A percentile compares a stretch with the other conserved stretches of the same genome.
phyloP scores from a whole-genome alignment of 2,888 invertebrate species.

The Lordiphosa andalusiaca region DNA sequence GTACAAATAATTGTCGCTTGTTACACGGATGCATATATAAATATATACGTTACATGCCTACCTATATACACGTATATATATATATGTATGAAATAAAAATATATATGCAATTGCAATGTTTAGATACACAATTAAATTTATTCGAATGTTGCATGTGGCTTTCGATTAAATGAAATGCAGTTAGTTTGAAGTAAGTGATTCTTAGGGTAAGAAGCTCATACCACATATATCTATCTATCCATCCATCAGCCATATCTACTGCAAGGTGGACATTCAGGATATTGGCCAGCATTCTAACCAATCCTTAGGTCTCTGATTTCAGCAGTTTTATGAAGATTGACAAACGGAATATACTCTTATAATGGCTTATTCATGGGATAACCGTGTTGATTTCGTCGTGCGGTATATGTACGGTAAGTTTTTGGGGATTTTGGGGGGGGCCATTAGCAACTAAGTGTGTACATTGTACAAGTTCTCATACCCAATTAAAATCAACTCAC shows the following conservation, averaged over 20 bases:
- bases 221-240: constrained; percentile 11
- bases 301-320: constrained; percentile 24
- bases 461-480: too few relatives aligned
- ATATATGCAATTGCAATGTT: constrained; percentile 38
- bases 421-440: too few relatives aligned
- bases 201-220: constrained; percentile 74
- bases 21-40: constrained; percentile 10
- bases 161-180: constrained; percentile 59
- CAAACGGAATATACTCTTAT: constrained; percentile 31
- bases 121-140: constrained; percentile 56
- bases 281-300: neutral
- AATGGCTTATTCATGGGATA: constrained; percentile 93
- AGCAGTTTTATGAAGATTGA: constrained; percentile 53
- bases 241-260: neutral
- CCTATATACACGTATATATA: constrained; percentile 17
- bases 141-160: constrained; percentile 54
- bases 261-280: neutral
- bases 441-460: too few relatives aligned
- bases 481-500: neutral
- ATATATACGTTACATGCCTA: constrained; percentile 27
- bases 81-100: constrained; percentile 13
- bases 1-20: neutral
- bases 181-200: constrained; percentile 78
- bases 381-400: constrained; percentile 90
- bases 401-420: constrained; percentile 89